Conservation (phyloP, 2,888 invertebrate species). For the Helicoverpa assulta region DNA sequence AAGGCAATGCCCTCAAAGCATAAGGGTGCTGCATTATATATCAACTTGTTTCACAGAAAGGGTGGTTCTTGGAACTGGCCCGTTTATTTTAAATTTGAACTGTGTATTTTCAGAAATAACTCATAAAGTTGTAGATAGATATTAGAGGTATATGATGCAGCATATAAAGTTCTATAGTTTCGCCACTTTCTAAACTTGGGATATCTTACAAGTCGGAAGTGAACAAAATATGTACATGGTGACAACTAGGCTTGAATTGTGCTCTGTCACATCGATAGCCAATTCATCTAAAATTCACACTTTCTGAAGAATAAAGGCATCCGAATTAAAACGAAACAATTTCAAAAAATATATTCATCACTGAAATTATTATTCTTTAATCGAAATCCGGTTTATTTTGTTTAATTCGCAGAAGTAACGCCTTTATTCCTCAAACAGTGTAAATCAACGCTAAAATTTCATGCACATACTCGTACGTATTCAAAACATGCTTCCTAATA, state of each 20-base stretch:
- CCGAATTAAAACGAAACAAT: background rate
- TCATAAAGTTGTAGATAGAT: background rate
- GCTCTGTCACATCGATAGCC: conserved; percentile 31
- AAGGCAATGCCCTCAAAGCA: conserved; percentile 52
- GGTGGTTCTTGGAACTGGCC: conserved; percentile 7
- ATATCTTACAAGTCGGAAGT: too few species aligned
- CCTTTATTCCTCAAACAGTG: conserved; percentile 16
- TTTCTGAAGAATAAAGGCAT: conserved; percentile 20
- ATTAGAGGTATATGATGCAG: conserved; percentile 36
- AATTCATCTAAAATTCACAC: conserved; percentile 34
- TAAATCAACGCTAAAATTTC: conserved; percentile 19
- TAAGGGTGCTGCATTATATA: conserved; percentile 54
- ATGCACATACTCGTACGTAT: conserved; percentile 30
- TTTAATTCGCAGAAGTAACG: conserved; percentile 5
- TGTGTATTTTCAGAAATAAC: background rate
- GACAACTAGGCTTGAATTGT: conserved; percentile 32
- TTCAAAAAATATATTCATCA: background rate
- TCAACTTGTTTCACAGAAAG: conserved; percentile 21
- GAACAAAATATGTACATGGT: background rate
- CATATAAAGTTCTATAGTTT: conserved; percentile 18
- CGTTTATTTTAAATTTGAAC: background rate
- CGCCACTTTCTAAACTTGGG: conserved; percentile 8
- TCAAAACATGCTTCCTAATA: conserved; percentile 50
- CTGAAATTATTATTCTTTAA: background rate
- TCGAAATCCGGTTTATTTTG: conserved; percentile 1